Percentiles rank a stretch among this genome's conserved stretches.
Evolutionary conservation across 2,113 vertebrate genomes (phyloP).

Genomic region (Etheostoma spectabile): DNA sequence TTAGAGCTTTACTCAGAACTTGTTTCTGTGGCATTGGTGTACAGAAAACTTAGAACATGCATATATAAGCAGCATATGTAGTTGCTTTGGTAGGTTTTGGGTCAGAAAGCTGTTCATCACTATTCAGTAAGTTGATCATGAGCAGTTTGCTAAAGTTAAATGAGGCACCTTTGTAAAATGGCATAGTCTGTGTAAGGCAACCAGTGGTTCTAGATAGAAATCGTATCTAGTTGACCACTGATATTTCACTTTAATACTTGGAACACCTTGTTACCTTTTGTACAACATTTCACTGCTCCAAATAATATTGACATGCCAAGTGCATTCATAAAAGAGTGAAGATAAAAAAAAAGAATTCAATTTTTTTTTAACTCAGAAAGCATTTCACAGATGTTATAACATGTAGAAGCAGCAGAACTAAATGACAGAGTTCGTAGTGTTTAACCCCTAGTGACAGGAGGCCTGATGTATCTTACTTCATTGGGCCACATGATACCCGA

Average conservation of each 20-base stretch:
- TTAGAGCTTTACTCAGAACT: not conserved
- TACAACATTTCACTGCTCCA: not conserved
- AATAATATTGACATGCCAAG: constrained; percentile 13
- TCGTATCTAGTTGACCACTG: constrained; percentile 24
- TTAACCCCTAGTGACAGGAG: constrained; percentile 9
- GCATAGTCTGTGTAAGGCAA: constrained; percentile 66
- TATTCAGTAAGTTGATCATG: constrained; percentile 20
- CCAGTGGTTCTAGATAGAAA: constrained; percentile 45
- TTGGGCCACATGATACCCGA: not conserved
- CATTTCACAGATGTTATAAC: not conserved
- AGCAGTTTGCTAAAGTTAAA: not conserved
- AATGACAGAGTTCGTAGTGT: constrained; percentile 39
- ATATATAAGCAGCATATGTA: constrained; percentile 18
- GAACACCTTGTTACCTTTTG: not conserved
- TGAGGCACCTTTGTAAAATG: constrained; percentile 37
- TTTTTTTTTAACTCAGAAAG: not conserved
- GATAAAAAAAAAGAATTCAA: not conserved
- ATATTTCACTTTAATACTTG: constrained; percentile 18
- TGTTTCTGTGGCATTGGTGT: constrained; percentile 2
- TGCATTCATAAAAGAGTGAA: not conserved
- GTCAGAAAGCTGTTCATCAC: constrained; percentile 9
- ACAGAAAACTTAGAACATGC: constrained; percentile 29
- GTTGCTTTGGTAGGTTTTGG: constrained; percentile 50
- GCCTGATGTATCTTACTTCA: not conserved
- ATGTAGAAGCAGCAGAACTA: constrained; percentile 1